Evolutionary conservation across 2,888 invertebrate genomes (phyloP).

Genomic region (Papilio protenor): DNA sequence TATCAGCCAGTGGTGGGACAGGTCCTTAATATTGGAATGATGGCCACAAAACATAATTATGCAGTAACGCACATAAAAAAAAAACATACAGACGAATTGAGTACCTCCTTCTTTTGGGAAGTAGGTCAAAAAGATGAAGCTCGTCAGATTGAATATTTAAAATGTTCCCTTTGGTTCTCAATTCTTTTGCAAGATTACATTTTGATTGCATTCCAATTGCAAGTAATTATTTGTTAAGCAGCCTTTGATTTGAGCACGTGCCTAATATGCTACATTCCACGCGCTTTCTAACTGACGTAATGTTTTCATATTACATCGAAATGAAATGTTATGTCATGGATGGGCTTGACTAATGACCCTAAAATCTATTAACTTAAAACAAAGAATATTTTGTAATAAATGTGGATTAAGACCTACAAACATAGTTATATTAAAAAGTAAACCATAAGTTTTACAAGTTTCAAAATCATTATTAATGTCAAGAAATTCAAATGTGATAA

Average conservation of each 20-base stretch:
- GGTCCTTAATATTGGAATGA: too few relatives aligned
- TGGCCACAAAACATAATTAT: too few relatives aligned
- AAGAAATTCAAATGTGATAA: not conserved
- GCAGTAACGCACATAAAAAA: too few relatives aligned
- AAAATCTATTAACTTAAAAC: not conserved
- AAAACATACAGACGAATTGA: too few relatives aligned
- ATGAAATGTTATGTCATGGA: not conserved
- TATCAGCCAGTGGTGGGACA: too few relatives aligned
- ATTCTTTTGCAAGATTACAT: not conserved
- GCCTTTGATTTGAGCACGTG: constrained; percentile 2
- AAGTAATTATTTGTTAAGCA: constrained; percentile 14
- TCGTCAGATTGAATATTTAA: too few relatives aligned
- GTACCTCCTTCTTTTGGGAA: too few relatives aligned
- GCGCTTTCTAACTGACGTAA: constrained; percentile 22
- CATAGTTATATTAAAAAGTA: not conserved
- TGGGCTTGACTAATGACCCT: not conserved
- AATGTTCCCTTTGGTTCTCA: not conserved
- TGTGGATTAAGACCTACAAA: not conserved
- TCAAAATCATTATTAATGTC: not conserved
- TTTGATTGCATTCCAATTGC: constrained; percentile 5
- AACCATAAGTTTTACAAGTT: not conserved
- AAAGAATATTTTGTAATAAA: not conserved
- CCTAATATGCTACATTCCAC: constrained; percentile 13
- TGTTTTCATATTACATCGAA: not conserved
- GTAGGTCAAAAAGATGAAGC: not conserved